A percentile compares a stretch with the other conserved stretches of the same genome.
Evolutionary conservation across 2,888 invertebrate genomes (phyloP).

Genomic region (Mimumesa dahlbomi): DNA sequence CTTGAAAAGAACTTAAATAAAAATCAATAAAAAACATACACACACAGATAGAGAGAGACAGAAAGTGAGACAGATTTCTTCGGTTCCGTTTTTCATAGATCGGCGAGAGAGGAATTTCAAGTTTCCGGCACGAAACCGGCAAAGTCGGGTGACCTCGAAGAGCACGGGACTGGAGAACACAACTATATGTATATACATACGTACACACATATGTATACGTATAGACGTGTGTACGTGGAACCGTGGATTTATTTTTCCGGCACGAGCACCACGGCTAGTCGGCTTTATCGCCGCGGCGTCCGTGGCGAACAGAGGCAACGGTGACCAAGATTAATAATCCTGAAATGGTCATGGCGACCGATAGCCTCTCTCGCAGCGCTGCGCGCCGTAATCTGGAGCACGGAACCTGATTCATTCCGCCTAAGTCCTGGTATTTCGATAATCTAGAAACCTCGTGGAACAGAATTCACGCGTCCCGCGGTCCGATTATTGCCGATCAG

Average conservation of each 20-base stretch:
- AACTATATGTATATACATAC: too few relatives aligned
- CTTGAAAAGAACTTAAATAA: too few relatives aligned
- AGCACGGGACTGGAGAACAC: conserved; percentile 15
- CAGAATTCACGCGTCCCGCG: conserved; percentile 58
- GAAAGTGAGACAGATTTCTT: not conserved
- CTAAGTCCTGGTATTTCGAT: conserved; percentile 63
- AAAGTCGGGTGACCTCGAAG: conserved; percentile 22
- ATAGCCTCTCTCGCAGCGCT: conserved; percentile 49
- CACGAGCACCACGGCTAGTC: conserved; percentile 18
- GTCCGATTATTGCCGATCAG: conserved; percentile 50
- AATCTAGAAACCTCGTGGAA: conserved; percentile 63
- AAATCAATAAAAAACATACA: too few relatives aligned
- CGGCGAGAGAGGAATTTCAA: too few relatives aligned
- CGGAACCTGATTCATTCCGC: conserved; percentile 62
- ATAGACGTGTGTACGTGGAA: too few relatives aligned
- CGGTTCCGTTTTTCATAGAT: too few relatives aligned
- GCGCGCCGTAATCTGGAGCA: conserved; percentile 51
- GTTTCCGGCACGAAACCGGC: too few relatives aligned
- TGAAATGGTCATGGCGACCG: conserved; percentile 60
- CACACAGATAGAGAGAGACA: too few relatives aligned
- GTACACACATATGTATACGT: too few relatives aligned
- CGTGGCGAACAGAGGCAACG: conserved; percentile 46
- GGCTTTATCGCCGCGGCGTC: conserved; percentile 46
- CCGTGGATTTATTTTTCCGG: conserved; percentile 58
- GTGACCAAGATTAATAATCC: conserved; percentile 61